These are phyloP conservation scores for Drosophila mimica DNA, from an alignment of 2,888 invertebrate genomes.

Conservation along the genomic window DNA sequence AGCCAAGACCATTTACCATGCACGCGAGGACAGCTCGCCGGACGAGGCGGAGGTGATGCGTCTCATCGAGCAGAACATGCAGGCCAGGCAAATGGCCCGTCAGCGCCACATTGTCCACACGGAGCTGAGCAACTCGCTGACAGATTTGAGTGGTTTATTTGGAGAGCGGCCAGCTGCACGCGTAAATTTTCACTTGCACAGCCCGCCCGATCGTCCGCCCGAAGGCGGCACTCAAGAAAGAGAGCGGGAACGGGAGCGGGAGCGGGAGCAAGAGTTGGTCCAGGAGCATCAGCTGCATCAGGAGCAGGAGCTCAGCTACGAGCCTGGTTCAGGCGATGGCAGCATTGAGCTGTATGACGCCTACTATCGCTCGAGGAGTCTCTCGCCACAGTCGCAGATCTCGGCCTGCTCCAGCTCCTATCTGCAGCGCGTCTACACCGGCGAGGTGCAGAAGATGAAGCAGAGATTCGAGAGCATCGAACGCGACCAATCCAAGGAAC, in stretches of 20 bases:
- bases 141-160: constrained; percentile 92
- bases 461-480: constrained; percentile 89
- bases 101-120: constrained; percentile 50
- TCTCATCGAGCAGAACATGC: constrained; percentile 85
- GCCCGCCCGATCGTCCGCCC: constrained; percentile 86
- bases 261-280: constrained; percentile 15
- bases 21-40: constrained; percentile 86
- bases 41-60: constrained; percentile 86
- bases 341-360: constrained; percentile 88
- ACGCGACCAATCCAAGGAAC: constrained; percentile 57
- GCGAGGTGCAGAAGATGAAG: constrained; percentile 91
- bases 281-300: constrained; percentile 23
- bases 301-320: constrained; percentile 63
- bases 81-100: constrained; percentile 62
- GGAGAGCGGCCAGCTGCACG: constrained; percentile 88
- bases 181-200: constrained; percentile 84
- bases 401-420: constrained; percentile 87
- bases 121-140: constrained; percentile 84
- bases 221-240: constrained; percentile 74
- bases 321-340: constrained; percentile 71
- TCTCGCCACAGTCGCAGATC: constrained; percentile 90
- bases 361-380: constrained; percentile 89
- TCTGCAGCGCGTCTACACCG: constrained; percentile 90
- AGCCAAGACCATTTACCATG: constrained; percentile 86
- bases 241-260: constrained; percentile 18